These are phyloP conservation scores for Dinoponera quadriceps DNA, from an alignment of 1,140 invertebrate genomes.

Conservation along the genomic window DNA sequence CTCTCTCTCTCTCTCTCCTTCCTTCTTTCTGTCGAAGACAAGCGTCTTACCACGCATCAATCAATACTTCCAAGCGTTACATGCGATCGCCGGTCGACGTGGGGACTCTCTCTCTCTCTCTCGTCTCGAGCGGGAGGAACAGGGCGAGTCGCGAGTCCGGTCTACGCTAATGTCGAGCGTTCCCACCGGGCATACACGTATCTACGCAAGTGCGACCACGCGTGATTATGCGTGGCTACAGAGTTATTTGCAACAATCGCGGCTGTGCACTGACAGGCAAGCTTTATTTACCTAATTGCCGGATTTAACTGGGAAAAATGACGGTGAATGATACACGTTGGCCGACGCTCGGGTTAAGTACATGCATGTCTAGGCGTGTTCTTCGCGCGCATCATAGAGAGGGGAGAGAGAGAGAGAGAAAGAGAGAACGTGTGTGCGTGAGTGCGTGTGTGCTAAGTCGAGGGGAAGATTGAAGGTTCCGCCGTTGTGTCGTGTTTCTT, in stretches of 20 bases:
- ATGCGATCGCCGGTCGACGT: slow-evolving; percentile 21
- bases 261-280: slow-evolving; percentile 64
- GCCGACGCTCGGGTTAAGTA: slow-evolving; percentile 54
- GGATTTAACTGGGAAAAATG: slow-evolving; percentile 73
- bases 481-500: slow-evolving; percentile 2
- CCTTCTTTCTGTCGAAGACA: neutral
- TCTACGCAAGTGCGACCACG: slow-evolving; percentile 35
- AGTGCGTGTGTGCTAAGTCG: slow-evolving; percentile 21
- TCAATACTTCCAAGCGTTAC: slow-evolving; percentile 41
- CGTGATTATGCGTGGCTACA: slow-evolving; percentile 60
- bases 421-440: neutral
- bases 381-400: neutral
- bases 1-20: neutral
- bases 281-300: slow-evolving; percentile 76
- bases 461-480: slow-evolving; percentile 41
- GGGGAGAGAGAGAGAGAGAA: no score
- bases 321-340: slow-evolving; percentile 60
- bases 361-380: slow-evolving; percentile 42
- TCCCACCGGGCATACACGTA: slow-evolving; percentile 14
- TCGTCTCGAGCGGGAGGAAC: no score
- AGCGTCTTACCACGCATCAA: slow-evolving; percentile 30
- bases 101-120: slow-evolving; percentile 1
- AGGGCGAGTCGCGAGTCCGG: neutral
- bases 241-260: slow-evolving; percentile 66
- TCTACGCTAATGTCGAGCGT: slow-evolving; percentile 37